phyloP scores from a whole-genome alignment of 1,140 invertebrate species.

The Drosophila murphyi region DNA sequence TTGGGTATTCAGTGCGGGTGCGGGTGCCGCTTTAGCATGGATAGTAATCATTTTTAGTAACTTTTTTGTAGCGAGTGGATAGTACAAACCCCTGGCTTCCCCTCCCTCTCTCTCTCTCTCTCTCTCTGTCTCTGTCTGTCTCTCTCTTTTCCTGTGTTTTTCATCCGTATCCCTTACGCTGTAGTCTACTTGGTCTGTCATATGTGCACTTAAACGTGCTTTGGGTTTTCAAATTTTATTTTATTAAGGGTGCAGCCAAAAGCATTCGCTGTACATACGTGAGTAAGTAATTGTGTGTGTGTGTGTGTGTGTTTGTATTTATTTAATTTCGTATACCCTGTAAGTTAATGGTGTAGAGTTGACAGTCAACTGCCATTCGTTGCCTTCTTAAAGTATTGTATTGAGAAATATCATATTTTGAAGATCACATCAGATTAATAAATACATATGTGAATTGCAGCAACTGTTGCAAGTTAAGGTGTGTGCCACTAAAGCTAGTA shows the following conservation, averaged over 20 bases:
- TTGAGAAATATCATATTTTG: no score
- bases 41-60: conserved; percentile 79
- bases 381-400: background rate
- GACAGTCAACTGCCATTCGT: background rate
- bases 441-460: no score
- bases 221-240: conserved; percentile 70
- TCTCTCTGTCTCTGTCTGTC: background rate
- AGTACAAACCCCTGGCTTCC: background rate
- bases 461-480: background rate
- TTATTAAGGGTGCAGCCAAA: conserved; percentile 58
- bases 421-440: no score
- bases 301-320: conserved; percentile 10
- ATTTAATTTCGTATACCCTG: conserved; percentile 43
- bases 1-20: conserved; percentile 3
- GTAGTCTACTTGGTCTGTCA: conserved; percentile 6
- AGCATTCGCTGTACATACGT: conserved; percentile 44
- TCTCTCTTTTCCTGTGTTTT: background rate
- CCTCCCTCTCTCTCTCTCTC: background rate
- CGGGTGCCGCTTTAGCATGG: conserved; percentile 19
- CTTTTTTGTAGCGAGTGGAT: conserved; percentile 51
- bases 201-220: conserved; percentile 75
- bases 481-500: background rate
- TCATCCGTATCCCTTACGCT: no score
- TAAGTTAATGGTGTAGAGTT: background rate
- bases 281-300: background rate